Base-by-base conservation (phyloP, 2,888 invertebrate genomes). In the Orthonychiurus folsomi region DNA sequence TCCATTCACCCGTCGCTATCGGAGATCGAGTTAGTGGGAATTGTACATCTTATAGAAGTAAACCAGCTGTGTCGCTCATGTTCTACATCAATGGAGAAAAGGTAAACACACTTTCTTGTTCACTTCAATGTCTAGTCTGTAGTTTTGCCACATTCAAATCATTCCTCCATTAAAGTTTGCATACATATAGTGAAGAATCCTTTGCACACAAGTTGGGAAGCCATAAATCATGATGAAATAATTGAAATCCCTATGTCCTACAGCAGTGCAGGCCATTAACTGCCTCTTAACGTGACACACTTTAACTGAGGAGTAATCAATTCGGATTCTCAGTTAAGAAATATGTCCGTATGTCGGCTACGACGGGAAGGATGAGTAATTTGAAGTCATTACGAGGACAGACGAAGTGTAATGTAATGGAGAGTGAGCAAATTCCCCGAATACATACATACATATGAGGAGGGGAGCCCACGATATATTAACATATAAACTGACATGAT, bases 1-100 rank as follows among this genome's bases (percentile, higher is more conserved):
- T 68, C 12, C 48, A 50, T 18, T 5, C 48, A 47, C 3, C 37
- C 9, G 50, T 25, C 3, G 24, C 48, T 23, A 26, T 59, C 5
- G 50, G 59, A 23, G 25, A 50, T 3, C 3, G 50, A n/a, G 2
- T 59, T 3, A 12, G n/a, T 75, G 79, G 87, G 66, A 88, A 88
- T 77, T 88, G 88, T 77, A 86, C 87, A 48, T 87, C 87, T 50
- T 86, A 86, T 50, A 82, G 85, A 75, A 87, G 87, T 63, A 85
- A 85, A 77, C 88, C 88, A 27, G 85, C 86, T 28, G 86, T 87
- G 24, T 80, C 84, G 66, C 81, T 88, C 47, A 85, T 86, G 76
- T 88, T 87, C 87, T 87, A 86, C 78, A 86, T 88, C 75, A 87
- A 88, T 75, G 87, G 86, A 18, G 63, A 68, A 57, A 72, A 70